A percentile compares a stretch with the other conserved stretches of the same genome.
Evolutionary conservation across 2,113 vertebrate genomes (phyloP).

Genomic region (Egretta garzetta): DNA sequence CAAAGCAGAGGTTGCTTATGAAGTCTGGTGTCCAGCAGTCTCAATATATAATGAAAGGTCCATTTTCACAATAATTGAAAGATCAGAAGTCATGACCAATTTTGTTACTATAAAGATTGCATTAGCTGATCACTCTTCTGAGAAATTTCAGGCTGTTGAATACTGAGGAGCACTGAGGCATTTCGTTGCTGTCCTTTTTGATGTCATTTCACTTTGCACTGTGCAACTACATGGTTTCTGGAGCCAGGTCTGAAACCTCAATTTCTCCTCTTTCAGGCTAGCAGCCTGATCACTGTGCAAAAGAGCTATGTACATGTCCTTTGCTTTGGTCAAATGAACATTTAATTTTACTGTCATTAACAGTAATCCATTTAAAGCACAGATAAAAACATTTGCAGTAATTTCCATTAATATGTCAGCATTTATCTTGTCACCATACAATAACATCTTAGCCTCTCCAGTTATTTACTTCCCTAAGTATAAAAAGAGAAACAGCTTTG

Average conservation of each 20-base stretch:
- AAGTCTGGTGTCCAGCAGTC: not conserved
- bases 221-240: not conserved
- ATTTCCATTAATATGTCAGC: slow-evolving; percentile 16
- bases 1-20: not conserved
- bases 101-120: not conserved
- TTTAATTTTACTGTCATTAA: not conserved
- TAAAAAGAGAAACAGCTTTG: not conserved
- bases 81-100: not conserved
- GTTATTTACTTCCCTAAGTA: not conserved
- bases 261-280: not conserved
- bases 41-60: not conserved
- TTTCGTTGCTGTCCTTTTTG: not conserved
- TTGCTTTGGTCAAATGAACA: not conserved
- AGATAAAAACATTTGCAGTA: not conserved
- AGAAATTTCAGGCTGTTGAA: not conserved
- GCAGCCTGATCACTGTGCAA: not conserved
- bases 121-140: not conserved
- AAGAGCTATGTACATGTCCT: not conserved
- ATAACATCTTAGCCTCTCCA: not conserved
- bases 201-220: not conserved
- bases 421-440: not conserved
- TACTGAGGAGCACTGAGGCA: not conserved
- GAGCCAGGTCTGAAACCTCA: not conserved
- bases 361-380: not conserved
- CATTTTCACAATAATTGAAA: not conserved